phyloP scores from a whole-genome alignment of 2,888 invertebrate species.

The Malacosoma neustria region DNA sequence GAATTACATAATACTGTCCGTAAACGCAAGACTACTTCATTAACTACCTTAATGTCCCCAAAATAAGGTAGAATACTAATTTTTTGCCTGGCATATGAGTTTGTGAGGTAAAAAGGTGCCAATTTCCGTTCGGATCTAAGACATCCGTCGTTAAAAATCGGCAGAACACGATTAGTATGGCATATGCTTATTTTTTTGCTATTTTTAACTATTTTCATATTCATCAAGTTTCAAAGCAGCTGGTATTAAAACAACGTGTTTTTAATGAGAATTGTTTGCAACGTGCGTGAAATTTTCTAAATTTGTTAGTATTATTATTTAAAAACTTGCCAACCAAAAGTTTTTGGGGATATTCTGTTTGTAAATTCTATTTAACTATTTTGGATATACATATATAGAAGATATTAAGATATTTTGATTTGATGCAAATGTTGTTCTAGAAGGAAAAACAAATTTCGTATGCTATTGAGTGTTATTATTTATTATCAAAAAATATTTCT shows the following conservation, averaged over 20 bases:
- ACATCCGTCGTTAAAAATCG: conserved; percentile 69
- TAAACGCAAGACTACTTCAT: not conserved
- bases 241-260: conserved; percentile 30
- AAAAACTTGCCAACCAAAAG: too few relatives aligned
- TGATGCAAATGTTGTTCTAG: too few relatives aligned
- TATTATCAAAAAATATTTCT: too few relatives aligned
- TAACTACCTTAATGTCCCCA: not conserved
- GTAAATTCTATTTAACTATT: too few relatives aligned
- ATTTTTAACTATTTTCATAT: conserved; percentile 54
- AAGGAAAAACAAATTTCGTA: too few relatives aligned
- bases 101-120: conserved; percentile 56
- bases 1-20: conserved; percentile 10
- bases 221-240: conserved; percentile 57
- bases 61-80: not conserved
- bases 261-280: conserved; percentile 26
- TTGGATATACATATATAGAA: too few relatives aligned
- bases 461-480: too few relatives aligned
- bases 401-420: too few relatives aligned
- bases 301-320: conserved; percentile 14
- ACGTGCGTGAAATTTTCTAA: conserved; percentile 20
- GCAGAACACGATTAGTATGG: conserved; percentile 60
- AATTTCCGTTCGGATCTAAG: conserved; percentile 62
- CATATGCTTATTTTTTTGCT: conserved; percentile 53
- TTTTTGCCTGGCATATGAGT: conserved; percentile 11
- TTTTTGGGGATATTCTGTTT: too few relatives aligned